Evolutionary conservation across 2,797 vertebrate species (phyloP), one percentile per base, ranked within the genome.

Genomic region (Bufotes viridis): DNA sequence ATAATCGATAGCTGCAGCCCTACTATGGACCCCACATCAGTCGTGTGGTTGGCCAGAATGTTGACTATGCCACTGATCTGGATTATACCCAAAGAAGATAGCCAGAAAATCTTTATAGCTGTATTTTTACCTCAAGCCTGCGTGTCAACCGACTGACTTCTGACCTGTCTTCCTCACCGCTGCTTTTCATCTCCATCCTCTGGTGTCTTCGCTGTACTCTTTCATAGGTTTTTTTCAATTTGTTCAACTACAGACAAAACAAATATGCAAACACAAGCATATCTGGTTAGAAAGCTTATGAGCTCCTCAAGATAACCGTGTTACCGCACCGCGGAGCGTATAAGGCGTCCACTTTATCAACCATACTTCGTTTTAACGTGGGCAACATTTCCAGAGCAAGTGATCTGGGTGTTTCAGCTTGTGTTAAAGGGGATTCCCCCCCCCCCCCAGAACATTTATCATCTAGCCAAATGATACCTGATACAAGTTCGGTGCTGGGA

Each of bases 141-240:
- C 93, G 93, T 83, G 91, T 96, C 89, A 97, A 93, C 34, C 87
- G 93, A 58, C 90, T 93, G 90, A 97, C 91, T 91, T 98, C 97
- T 78, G 94, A 94, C 53, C 17, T 61, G 1, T 90, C 90, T 55
- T 96, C 94, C 0, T 93, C 94, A 55, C 93, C 94, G 88, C 92
- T 93, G 90, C 90, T 91, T 85, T 89, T 96, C 49, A 91, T 61
- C 85, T 94, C 95, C 89, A 93, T 93, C 57, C 96, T 97, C 20
- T 94, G 63, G 26, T 96, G 96, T 90, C 95, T 97, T 89, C 93
- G 96, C 92, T 98, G 97, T 82, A 99, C 95, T 91, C 97, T 99
- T 92, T 96, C 96, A 92, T 99, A 99, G 94, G 95, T 97, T 93
- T 94, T 97, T 91, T 97, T 98, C 91, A 99, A 92, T 92, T 93